Evolutionary conservation across 2,888 invertebrate genomes (phyloP), one percentile per base, ranked within the genome.

Genomic region (Pomacea canaliculata): DNA sequence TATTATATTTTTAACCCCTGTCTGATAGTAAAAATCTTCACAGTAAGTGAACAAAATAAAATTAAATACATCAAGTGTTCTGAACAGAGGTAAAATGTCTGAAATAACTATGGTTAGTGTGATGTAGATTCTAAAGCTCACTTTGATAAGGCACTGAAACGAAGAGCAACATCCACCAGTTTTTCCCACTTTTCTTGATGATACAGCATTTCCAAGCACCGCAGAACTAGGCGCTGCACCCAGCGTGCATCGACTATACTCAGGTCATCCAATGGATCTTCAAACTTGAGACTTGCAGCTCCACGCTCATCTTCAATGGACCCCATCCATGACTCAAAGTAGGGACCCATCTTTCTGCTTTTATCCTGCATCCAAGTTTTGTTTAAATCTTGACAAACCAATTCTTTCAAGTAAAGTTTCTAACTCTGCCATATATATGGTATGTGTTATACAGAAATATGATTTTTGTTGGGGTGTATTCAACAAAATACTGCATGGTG

Each of bases 131-230:
- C 63, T 63, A 12, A 19, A 9, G 83, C 88, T 86, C 76, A 90
- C 90, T 89, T 86, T 73, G 91, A 86, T 9, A 91, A 73, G 59
- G 89, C 90, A 80, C 86, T 90, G 81, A 90, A 91, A 70, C 88
- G 81, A 8, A 91, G 83, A n/a, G 88, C 89, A 59, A 90, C 82
- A 77, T 91, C 89, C 27, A 88, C 88, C 51, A 90, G 86, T 77
- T 87, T 86, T 82, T 91, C 91, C 90, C 90, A 91, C 80, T 89
- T 90, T 78, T 86, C 82, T 77, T 89, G 87, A 78, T 85, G 83
- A 78, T 87, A 89, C 70, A 91, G 80, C 76, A 90, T 78, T 80
- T 90, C 89, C 27, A 91, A 67, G 37, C 88, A 85, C 18, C 89
- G 73, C 73, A 90, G 83, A 10, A 87, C 83, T 59, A 91, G 79